A percentile compares a stretch with the other conserved stretches of the same genome.
Conservation (phyloP, 35 echinoderm and acorn worm species). For the Strongylocentrotus purpuratus region DNA sequence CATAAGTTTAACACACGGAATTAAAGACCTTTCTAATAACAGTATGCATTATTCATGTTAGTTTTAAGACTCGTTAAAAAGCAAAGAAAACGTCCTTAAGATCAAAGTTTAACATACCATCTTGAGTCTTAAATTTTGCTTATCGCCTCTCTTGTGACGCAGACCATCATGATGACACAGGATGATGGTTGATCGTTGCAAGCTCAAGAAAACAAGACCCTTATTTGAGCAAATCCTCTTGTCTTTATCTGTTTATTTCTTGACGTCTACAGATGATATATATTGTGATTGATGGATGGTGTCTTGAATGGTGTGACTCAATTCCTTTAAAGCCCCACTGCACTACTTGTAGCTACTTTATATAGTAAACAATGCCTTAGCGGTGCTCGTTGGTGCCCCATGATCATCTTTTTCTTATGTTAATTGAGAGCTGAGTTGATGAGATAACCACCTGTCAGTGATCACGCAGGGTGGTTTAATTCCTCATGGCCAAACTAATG, state of each 20-base stretch:
- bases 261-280: too few species aligned
- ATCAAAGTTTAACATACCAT: slow-evolving; percentile 31
- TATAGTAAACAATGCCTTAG: too few species aligned
- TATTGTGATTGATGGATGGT: not conserved
- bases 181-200: slow-evolving; percentile 21
- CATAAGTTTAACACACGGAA: slow-evolving; percentile 50
- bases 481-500: too few species aligned
- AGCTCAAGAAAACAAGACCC: slow-evolving; percentile 56
- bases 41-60: slow-evolving; percentile 50
- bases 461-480: too few species aligned
- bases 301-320: not conserved
- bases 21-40: slow-evolving; percentile 47
- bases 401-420: too few species aligned
- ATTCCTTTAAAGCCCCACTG: too few species aligned
- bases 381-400: too few species aligned
- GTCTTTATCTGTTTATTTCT: not conserved
- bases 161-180: not conserved
- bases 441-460: too few species aligned
- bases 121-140: slow-evolving; percentile 49
- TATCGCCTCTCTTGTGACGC: slow-evolving; percentile 28
- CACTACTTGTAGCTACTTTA: too few species aligned
- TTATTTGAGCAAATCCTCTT: slow-evolving; percentile 43
- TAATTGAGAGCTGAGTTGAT: too few species aligned
- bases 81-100: slow-evolving; percentile 36
- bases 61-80: slow-evolving; percentile 15